These are phyloP conservation scores for Taenioides sp. DNA, from an alignment of 2,797 vertebrate genomes.

Conservation along the genomic window DNA sequence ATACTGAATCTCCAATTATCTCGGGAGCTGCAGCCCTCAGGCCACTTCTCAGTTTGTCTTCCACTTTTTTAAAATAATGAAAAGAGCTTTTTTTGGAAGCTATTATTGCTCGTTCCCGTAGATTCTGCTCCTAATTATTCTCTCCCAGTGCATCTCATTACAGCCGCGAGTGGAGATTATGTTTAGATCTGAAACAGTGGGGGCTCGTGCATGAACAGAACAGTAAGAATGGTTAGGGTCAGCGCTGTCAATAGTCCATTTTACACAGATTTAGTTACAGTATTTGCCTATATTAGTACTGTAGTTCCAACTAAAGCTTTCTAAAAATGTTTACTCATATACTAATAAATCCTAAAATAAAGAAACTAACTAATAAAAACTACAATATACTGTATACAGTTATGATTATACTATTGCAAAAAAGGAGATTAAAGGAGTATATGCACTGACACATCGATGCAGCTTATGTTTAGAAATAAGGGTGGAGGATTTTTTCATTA, in stretches of 20 bases:
- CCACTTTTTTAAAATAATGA: constrained; percentile 39
- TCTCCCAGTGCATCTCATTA: constrained; percentile 45
- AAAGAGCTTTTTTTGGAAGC: constrained; percentile 19
- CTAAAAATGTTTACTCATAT: background rate
- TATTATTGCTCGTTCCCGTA: constrained; percentile 20
- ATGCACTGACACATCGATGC: too few relatives aligned
- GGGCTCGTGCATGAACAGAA: constrained; percentile 4
- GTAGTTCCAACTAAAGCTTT: background rate
- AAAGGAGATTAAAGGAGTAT: too few relatives aligned
- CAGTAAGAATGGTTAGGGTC: background rate
- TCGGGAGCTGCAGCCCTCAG: constrained; percentile 40
- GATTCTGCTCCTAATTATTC: constrained; percentile 40
- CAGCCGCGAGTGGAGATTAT: constrained; percentile 29
- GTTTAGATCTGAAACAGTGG: constrained; percentile 36
- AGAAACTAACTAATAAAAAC: too few relatives aligned
- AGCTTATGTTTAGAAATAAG: too few relatives aligned
- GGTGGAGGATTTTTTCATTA: too few relatives aligned
- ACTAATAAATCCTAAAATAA: too few relatives aligned
- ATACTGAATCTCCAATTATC: constrained; percentile 57
- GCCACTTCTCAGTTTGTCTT: constrained; percentile 12
- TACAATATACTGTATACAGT: too few relatives aligned
- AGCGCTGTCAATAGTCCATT: constrained; percentile 6
- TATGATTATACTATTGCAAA: too few relatives aligned
- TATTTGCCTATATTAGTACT: background rate
- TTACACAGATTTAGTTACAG: background rate